phyloP scores from a whole-genome alignment of 2,113 vertebrate genomes.

The Ginglymostoma cirratum region DNA sequence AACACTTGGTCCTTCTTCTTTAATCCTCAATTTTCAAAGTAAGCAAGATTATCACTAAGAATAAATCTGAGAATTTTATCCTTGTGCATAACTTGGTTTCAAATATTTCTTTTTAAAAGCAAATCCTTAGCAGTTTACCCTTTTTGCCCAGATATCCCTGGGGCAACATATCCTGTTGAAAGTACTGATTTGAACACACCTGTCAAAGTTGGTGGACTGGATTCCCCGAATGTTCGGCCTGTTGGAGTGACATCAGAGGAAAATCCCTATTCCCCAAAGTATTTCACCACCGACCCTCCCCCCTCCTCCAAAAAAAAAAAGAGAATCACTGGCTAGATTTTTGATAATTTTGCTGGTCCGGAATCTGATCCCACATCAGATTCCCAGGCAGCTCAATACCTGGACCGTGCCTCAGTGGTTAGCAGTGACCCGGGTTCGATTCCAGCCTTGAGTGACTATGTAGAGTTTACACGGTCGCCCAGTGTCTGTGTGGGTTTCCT shows the following conservation, averaged over 20 bases:
- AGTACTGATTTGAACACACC: background rate
- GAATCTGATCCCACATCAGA: background rate
- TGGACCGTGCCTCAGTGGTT: too few species aligned
- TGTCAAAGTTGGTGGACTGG: too few species aligned
- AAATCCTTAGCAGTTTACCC: background rate
- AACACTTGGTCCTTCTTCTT: background rate
- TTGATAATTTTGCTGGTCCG: background rate
- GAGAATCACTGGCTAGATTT: background rate
- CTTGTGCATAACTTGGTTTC: background rate
- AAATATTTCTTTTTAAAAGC: background rate
- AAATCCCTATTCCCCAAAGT: background rate
- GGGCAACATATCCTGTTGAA: background rate
- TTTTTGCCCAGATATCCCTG: background rate
- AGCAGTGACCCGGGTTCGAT: too few species aligned
- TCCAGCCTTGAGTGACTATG: too few species aligned
- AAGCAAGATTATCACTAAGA: background rate
- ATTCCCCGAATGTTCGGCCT: background rate
- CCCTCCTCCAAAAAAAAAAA: too few species aligned
- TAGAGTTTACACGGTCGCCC: too few species aligned
- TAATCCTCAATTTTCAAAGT: background rate
- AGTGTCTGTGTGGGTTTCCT: too few species aligned
- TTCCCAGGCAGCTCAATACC: background rate
- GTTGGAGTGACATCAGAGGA: background rate
- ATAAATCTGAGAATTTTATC: background rate
- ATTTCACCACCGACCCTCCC: background rate